These are phyloP conservation scores for Lasioglossum lativentre DNA, from an alignment of 2,888 invertebrate species.

Conservation along the genomic window DNA sequence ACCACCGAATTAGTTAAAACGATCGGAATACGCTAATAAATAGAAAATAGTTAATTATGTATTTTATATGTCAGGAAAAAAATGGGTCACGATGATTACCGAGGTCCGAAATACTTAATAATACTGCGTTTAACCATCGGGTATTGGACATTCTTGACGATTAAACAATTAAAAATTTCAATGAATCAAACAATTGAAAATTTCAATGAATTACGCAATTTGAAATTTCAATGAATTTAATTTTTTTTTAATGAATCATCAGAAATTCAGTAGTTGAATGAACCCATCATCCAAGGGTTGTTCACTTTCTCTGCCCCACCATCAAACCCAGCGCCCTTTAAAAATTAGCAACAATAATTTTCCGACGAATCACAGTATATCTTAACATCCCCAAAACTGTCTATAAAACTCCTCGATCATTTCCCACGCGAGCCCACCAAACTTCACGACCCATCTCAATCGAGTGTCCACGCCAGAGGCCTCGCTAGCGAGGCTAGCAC, in stretches of 20 bases:
- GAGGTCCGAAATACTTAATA: too few species aligned
- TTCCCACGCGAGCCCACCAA: neutral
- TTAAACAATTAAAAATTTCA: too few species aligned
- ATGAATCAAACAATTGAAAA: too few species aligned
- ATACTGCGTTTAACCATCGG: too few species aligned
- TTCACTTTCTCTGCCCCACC: too few species aligned
- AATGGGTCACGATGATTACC: neutral
- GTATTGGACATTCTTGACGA: too few species aligned
- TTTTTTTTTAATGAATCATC: too few species aligned
- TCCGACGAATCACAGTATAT: neutral
- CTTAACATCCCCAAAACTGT: neutral
- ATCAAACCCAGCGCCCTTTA: neutral
- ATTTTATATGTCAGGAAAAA: neutral
- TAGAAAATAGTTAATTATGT: neutral
- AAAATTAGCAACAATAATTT: neutral
- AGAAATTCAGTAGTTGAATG: too few species aligned
- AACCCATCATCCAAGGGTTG: too few species aligned
- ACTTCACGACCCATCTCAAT: neutral
- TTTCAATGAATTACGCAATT: too few species aligned
- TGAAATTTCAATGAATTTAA: too few species aligned
- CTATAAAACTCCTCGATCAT: neutral
- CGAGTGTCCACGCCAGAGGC: slow-evolving; percentile 5
- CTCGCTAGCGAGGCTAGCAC: neutral
- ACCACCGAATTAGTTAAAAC: neutral
- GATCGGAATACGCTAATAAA: neutral